These are phyloP conservation scores for Pseudomugil tenellus DNA, from an alignment of 2,797 vertebrate species.

Conservation along the genomic window DNA sequence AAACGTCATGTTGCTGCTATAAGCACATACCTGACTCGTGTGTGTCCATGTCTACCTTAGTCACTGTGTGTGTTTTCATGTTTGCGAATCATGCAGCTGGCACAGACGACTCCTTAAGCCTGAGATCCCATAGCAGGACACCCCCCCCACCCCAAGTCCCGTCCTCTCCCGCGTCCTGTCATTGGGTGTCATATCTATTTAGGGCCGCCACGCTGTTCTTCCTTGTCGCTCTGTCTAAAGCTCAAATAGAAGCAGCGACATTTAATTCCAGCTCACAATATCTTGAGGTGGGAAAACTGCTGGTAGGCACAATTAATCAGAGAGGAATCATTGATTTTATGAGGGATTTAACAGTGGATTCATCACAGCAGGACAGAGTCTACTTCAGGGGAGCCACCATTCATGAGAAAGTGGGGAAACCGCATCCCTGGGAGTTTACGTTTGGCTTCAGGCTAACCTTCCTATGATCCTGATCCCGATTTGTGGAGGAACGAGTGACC, in stretches of 20 bases:
- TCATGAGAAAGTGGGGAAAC: slow-evolving; percentile 14
- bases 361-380: slow-evolving; percentile 1
- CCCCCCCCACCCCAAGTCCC: slow-evolving; percentile 52
- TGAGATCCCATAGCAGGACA: slow-evolving; percentile 68
- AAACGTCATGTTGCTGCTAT: slow-evolving; percentile 19
- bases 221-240: slow-evolving; percentile 51
- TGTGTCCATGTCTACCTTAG: slow-evolving; percentile 26
- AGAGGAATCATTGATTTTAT: slow-evolving; percentile 11
- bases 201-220: slow-evolving; percentile 57
- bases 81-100: slow-evolving; percentile 54
- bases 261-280: slow-evolving; percentile 38
- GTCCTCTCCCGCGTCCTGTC: slow-evolving; percentile 49
- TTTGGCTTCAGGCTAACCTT: slow-evolving; percentile 22
- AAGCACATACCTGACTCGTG: slow-evolving; percentile 22
- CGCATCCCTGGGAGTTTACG: slow-evolving; percentile 10
- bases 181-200: slow-evolving; percentile 78
- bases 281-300: slow-evolving; percentile 18
- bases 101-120: slow-evolving; percentile 56
- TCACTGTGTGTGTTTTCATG: slow-evolving; percentile 38
- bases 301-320: slow-evolving; percentile 10
- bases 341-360: slow-evolving; percentile 30
- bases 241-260: slow-evolving; percentile 55
- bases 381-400: background rate
- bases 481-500: slow-evolving; percentile 15
- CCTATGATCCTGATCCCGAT: slow-evolving; percentile 25